A percentile compares a stretch with the other conserved stretches of the same genome.
Evolutionary conservation across 2,888 invertebrate species (phyloP).

Genomic region (Spicauda simplicius): DNA sequence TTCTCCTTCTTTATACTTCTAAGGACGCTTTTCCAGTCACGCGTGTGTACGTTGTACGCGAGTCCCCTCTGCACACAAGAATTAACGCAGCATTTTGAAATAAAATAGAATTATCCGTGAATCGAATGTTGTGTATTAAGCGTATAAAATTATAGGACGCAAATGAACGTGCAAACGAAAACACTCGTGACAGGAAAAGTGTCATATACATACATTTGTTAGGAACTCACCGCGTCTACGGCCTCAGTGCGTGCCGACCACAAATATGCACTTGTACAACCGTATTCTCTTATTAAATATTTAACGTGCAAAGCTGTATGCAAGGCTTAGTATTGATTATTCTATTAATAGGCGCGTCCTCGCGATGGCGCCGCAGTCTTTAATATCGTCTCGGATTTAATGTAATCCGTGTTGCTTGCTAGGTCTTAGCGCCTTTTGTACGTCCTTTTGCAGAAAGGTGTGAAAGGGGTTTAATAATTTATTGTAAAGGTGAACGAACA

Average conservation of each 20-base stretch:
- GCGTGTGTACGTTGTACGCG: too few relatives aligned
- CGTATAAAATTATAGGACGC: too few relatives aligned
- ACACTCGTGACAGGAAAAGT: too few relatives aligned
- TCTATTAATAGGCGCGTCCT: slow-evolving; percentile 3
- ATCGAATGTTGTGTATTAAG: too few relatives aligned
- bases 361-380: not conserved
- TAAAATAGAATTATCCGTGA: too few relatives aligned
- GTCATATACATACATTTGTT: too few relatives aligned
- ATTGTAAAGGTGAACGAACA: not conserved
- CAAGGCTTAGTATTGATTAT: slow-evolving; percentile 3
- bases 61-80: too few relatives aligned
- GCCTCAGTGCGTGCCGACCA: not conserved
- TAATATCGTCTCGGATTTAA: not conserved
- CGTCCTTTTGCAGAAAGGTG: not conserved
- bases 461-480: not conserved
- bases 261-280: not conserved
- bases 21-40: too few relatives aligned
- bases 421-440: not conserved
- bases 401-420: not conserved
- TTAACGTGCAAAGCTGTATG: slow-evolving; percentile 4
- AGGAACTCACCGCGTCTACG: not conserved
- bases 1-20: too few relatives aligned
- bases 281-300: slow-evolving; percentile 2
- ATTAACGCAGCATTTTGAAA: too few relatives aligned
- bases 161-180: too few relatives aligned